phyloP scores from a whole-genome alignment of 1,140 invertebrate genomes.

The Holotrichia oblita region DNA sequence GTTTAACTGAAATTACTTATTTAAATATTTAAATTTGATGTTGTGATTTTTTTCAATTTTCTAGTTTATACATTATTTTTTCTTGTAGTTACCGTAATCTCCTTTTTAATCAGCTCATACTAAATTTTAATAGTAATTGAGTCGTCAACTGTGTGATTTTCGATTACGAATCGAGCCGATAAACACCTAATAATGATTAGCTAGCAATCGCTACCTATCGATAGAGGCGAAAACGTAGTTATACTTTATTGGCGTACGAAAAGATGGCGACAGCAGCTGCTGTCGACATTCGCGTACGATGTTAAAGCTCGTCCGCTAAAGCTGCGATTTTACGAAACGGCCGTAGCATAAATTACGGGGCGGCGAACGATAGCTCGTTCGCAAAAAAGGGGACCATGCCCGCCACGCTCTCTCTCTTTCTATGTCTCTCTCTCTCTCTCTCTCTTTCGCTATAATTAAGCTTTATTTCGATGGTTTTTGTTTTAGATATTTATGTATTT shows the following conservation, averaged over 20 bases:
- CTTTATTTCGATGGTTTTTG: slow-evolving; percentile 9
- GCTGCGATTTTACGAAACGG: slow-evolving; percentile 15
- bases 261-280: background rate
- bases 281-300: background rate
- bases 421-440: background rate
- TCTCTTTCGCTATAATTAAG: background rate
- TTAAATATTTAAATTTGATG: too few relatives aligned
- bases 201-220: background rate
- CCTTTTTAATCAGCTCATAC: too few relatives aligned
- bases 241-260: background rate
- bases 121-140: too few relatives aligned
- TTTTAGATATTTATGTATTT: slow-evolving; percentile 21
- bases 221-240: background rate
- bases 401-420: background rate
- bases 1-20: too few relatives aligned
- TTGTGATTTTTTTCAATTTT: too few relatives aligned
- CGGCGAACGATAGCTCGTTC: slow-evolving; percentile 4
- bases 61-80: too few relatives aligned
- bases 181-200: too few relatives aligned
- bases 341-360: slow-evolving; percentile 3
- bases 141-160: too few relatives aligned
- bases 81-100: too few relatives aligned
- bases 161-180: too few relatives aligned
- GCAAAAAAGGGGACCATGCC: background rate
- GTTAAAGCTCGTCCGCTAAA: background rate